phyloP scores from a whole-genome alignment of 2,888 invertebrate species.

The Troilus luridus region DNA sequence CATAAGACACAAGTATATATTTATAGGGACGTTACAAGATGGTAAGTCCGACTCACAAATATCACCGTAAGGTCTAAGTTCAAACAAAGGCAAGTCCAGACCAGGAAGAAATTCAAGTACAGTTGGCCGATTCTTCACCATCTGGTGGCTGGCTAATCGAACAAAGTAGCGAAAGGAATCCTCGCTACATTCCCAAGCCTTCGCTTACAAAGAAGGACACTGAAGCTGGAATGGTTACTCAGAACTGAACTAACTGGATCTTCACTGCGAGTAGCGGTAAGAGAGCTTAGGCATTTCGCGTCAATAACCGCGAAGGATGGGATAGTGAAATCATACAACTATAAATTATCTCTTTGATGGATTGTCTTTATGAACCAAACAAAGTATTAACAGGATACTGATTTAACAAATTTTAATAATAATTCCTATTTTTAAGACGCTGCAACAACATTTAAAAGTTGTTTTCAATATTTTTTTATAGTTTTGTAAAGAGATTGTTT shows the following conservation, averaged over 20 bases:
- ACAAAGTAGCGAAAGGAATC: not conserved
- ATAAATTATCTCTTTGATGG: not conserved
- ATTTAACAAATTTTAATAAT: not conserved
- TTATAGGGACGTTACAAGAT: not conserved
- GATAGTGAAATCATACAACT: not conserved
- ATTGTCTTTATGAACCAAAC: not conserved
- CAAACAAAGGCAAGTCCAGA: not conserved
- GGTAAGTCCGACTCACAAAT: not conserved
- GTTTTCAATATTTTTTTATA: too few relatives aligned
- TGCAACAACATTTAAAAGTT: too few relatives aligned
- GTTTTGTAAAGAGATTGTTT: too few relatives aligned
- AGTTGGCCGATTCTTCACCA: not conserved
- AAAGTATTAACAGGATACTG: not conserved
- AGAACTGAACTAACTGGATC: constrained; percentile 21
- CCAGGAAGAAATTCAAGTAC: not conserved
- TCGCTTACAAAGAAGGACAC: not conserved
- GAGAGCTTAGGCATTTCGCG: not conserved
- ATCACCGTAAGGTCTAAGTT: not conserved
- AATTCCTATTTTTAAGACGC: too few relatives aligned
- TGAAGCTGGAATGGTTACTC: not conserved
- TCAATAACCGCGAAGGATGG: not conserved
- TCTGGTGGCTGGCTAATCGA: not conserved
- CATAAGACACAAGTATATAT: not conserved
- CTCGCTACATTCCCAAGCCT: not conserved
- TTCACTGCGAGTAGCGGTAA: not conserved